A percentile compares a stretch with the other conserved stretches of the same genome.
phyloP scores from a whole-genome alignment of 2,113 vertebrate species.

The Buteo buteo region DNA sequence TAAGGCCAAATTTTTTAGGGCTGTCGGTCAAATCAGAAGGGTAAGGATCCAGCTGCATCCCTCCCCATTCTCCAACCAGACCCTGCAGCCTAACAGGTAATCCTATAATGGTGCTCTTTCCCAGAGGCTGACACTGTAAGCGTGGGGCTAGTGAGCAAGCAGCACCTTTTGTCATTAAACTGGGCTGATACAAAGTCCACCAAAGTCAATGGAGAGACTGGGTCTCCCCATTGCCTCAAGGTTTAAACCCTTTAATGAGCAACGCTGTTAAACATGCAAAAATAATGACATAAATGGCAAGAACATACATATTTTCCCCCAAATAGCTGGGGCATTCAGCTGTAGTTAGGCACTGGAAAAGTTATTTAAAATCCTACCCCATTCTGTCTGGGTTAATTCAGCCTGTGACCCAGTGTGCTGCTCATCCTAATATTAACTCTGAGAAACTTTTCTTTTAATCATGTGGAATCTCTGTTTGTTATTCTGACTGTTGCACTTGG shows the following conservation, averaged over 20 bases:
- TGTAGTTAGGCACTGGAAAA: neutral
- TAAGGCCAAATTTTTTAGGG: neutral
- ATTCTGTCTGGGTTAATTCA: neutral
- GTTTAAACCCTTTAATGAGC: neutral
- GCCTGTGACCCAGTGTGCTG: neutral
- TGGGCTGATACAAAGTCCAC: neutral
- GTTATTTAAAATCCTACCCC: neutral
- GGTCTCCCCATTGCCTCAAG: neutral
- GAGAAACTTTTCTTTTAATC: slow-evolving; percentile 28
- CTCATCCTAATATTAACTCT: slow-evolving; percentile 42
- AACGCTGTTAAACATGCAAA: neutral
- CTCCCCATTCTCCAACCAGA: neutral
- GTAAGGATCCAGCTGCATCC: neutral
- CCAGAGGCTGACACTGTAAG: neutral
- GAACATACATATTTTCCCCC: neutral
- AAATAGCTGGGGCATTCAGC: neutral
- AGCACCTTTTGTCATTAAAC: neutral
- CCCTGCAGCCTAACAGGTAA: neutral
- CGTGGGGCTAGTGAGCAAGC: neutral
- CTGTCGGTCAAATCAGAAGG: neutral
- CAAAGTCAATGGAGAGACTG: neutral
- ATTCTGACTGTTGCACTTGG: slow-evolving; percentile 22
- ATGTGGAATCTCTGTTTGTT: slow-evolving; percentile 31
- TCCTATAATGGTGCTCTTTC: neutral
- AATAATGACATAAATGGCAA: neutral